Base-by-base conservation (phyloP, 2,888 invertebrate species). In the Oscheius onirici region DNA sequence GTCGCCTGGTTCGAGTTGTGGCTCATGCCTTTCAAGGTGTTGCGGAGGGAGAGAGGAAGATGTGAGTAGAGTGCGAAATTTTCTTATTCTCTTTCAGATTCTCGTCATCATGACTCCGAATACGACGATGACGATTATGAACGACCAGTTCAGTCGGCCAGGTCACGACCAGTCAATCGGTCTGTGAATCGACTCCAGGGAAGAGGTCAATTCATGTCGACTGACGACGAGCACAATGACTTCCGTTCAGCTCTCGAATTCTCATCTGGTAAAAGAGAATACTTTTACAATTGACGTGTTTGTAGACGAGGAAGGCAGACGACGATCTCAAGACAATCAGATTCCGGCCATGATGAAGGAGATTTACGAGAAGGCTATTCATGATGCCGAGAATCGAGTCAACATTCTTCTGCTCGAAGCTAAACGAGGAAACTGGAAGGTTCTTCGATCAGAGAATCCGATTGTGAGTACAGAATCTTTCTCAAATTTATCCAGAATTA, bases 1-100 rank as follows among this genome's bases (percentile, higher is more conserved):
- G 74, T 83, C 15, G 80, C 80, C 26, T 85, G 85, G 85, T 79
- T 80, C 17, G 84, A 85, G 70, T 77, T 85, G 46, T 85, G 82
- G 75, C 70, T 85, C 40, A 78, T 85, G 80, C 85, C 85, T 2
- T 85, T 84, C 71, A 79, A 84, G 68, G 83, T 85, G 40, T 70
- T 85, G 22, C 75, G 80, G 10, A 73, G 78, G 24, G 85, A 85
- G 68, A 71, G 84, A 49, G 8, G 55, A n/a, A 65, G 75, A 71
- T 58, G 74, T 74, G 63, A 51, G 69, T 69, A 22, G 44, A 34
- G 28, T 8, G 6, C 2, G 17, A 28, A 22, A n/a, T 24, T 24
- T 17, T 26, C 2, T 55, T 55, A n/a, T 10, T 43, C 22, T 41
- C 41, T 6, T 46, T 46, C 13, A 63, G 63, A 63, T 24, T n/a